Base-by-base conservation (phyloP, 2,797 vertebrate species). In the Furcifer pardalis region DNA sequence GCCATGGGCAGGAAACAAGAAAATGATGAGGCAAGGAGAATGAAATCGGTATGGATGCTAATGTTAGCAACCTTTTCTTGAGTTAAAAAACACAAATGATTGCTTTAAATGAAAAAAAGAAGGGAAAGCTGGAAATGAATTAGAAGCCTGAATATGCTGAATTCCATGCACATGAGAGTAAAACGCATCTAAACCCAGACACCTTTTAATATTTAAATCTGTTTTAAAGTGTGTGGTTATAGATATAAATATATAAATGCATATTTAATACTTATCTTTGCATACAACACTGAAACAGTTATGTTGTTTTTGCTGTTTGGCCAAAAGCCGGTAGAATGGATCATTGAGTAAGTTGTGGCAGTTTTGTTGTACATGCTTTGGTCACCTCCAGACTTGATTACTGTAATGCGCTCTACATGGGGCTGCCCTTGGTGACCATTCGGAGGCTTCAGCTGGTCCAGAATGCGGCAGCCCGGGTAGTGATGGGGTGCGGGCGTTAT, bases 11-110 rank as follows among this genome's bases (percentile, higher is more conserved):
- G 93, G 91, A 96, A 95, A 95, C 91, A 95, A 94, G 88, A 94
- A 95, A 95, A 87, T 87, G 90, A 94, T 92, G 92, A 96, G 89
- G 88, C 91, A 93, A 83, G 91, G 85, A 94, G 93, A 94, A 95
- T 89, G 88, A 93, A 94, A 92, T 84, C 89, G 87, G 94, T 82
- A 91, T 78, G 93, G 93, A 95, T 89, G 83, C 76, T 86, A 95
- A 93, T 89, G 85, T 93, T 89, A 89, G 82, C 84, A 92, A 93
- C 75, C 77, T 91, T 92, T 93, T 91, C 84, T 84, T 91, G 94
- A 95, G 89, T 88, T 93, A 92, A 95, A 66, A 94, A 94, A 94
- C 93, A 94, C 88, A 91, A 92, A 92, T 80, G 73, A 89, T 94
- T 84, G 65, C 87, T 88, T 94, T 93, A 92, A 92, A 91, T 59